A percentile compares a stretch with the other conserved stretches of the same genome.
phyloP scores from a whole-genome alignment of 2,888 invertebrate species.

The Tanaodytes sp. region DNA sequence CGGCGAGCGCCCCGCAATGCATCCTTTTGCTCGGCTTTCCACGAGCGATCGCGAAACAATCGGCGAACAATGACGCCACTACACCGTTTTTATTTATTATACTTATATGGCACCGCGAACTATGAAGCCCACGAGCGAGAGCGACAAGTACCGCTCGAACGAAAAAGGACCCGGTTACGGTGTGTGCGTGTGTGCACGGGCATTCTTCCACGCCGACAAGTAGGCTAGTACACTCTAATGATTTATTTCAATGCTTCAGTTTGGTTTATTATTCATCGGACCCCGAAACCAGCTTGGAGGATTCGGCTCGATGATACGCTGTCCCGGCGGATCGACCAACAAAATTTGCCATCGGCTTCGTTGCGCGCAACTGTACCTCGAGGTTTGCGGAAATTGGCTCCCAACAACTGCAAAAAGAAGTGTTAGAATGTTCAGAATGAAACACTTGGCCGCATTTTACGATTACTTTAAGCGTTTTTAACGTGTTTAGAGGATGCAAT shows the following conservation, averaged over 20 bases:
- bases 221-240: conserved; percentile 52
- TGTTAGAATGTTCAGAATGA: too few species aligned
- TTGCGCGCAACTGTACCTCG: too few species aligned
- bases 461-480: too few species aligned
- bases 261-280: conserved; percentile 32
- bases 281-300: background rate
- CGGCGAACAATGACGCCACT: conserved; percentile 62
- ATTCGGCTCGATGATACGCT: conserved; percentile 8
- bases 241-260: conserved; percentile 49
- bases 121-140: conserved; percentile 47
- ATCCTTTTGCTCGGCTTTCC: conserved; percentile 58
- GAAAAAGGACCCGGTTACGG: conserved; percentile 42
- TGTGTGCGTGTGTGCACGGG: conserved; percentile 37
- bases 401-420: too few species aligned
- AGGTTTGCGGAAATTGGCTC: too few species aligned
- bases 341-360: too few species aligned
- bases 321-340: conserved; percentile 4
- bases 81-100: conserved; percentile 65
- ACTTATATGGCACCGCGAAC: conserved; percentile 62
- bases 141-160: conserved; percentile 51
- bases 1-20: conserved; percentile 62
- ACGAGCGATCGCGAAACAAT: conserved; percentile 66
- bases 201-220: conserved; percentile 48
- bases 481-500: too few species aligned
- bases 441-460: too few species aligned